Evolutionary conservation across 2,888 invertebrate genomes (phyloP), one percentile per base, ranked within the genome.

Genomic region (Dorcus hopei): DNA sequence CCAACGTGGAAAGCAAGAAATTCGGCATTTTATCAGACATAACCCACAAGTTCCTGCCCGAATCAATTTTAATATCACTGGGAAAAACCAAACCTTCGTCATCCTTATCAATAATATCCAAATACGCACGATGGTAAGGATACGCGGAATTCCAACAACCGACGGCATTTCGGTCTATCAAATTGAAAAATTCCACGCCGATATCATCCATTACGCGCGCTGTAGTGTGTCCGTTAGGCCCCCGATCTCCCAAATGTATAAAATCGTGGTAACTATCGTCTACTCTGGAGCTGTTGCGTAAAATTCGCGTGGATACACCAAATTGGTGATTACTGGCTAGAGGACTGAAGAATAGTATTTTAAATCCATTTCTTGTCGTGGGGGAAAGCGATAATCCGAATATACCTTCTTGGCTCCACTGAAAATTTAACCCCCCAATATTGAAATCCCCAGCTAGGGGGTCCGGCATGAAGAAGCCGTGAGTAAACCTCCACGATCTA

Each of bases 11-110:
- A n/a, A 80, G 58, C 38, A 92, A 78, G 70, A 92, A 92, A 9
- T 88, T 86, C 0, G 91, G 88, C 92, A 93, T 92, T 42, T 87
- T 83, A 74, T 93, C 92, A 0, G 91, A 91, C 2, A 93, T 83
- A 0, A 91, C 88, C 93, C 93, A 93, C 3, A 89, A 81, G 63
- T 89, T 88, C 61, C 83, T 81, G 57, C 84, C 82, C 49, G 83
- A 81, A 74, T 90, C 87, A 61, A 92, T 87, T 79, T 91, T 91
- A 2, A 93, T 82, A 70, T 93, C 93, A 65, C 87, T 83, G 0
- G 92, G 93, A 73, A 92, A 93, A 26, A 91, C 86, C 33, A 93
- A 78, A 7, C 86, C 87, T 0, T 85, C 84, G 71, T 91, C 89
- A 70, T 93, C 91, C 62, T 84, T 85, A 65, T 90, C 92, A 1